Conservation (phyloP, 2,797 vertebrate species). For the Ctenopoma kingsleyae region DNA sequence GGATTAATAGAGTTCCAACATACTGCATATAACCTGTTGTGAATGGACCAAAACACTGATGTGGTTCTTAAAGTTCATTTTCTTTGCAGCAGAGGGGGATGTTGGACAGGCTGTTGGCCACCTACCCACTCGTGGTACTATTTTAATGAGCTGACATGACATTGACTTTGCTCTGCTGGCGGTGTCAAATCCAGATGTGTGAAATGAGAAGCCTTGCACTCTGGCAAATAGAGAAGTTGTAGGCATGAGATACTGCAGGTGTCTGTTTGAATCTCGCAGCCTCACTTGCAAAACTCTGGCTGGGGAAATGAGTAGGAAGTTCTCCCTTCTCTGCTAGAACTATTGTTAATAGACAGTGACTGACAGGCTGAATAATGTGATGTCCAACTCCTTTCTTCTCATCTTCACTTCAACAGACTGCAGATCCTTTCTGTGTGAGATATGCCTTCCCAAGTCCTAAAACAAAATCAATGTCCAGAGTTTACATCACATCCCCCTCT, state of each 20-base stretch:
- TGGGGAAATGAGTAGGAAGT: neutral
- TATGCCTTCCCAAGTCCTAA: neutral
- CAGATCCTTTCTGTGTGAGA: conserved; percentile 19
- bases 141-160: conserved; percentile 18
- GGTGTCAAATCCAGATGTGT: conserved; percentile 2
- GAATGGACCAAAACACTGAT: neutral
- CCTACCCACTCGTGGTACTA: neutral
- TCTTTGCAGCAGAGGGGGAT: conserved; percentile 45
- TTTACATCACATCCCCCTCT: conserved; percentile 18
- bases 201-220: conserved; percentile 1
- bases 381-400: neutral
- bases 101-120: conserved; percentile 34
- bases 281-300: neutral
- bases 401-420: neutral
- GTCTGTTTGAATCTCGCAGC: neutral
- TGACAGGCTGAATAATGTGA: conserved; percentile 18
- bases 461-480: conserved; percentile 33
- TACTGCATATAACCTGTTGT: too few relatives aligned
- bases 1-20: too few relatives aligned
- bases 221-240: conserved; percentile 4
- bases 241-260: neutral
- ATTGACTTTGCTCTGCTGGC: neutral
- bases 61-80: conserved; percentile 10
- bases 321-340: neutral
- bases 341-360: neutral